Conservation (phyloP, 2,797 vertebrate species). For the Enteromius viviparus region DNA sequence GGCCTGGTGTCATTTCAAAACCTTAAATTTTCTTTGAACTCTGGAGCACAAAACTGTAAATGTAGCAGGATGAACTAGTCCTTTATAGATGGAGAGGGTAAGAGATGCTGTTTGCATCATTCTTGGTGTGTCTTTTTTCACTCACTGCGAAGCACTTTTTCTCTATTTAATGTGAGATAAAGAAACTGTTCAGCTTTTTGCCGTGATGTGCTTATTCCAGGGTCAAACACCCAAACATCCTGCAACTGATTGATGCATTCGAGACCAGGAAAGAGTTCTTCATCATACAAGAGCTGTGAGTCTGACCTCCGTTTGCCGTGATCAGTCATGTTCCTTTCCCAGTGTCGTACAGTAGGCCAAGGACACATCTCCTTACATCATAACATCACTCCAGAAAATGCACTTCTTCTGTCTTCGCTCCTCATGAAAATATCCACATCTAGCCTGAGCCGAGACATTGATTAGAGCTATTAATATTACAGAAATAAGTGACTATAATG, state of each 20-base stretch:
- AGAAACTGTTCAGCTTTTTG: conserved; percentile 35
- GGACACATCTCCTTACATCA: conserved; percentile 26
- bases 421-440: conserved; percentile 25
- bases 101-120: conserved; percentile 1
- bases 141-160: conserved; percentile 45
- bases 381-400: conserved; percentile 13
- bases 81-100: conserved; percentile 2
- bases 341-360: conserved; percentile 39
- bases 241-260: conserved; percentile 87
- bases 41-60: neutral
- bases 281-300: conserved; percentile 90
- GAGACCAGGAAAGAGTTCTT: conserved; percentile 88
- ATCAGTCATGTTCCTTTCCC: conserved; percentile 34
- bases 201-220: conserved; percentile 69
- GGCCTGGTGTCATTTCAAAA: neutral
- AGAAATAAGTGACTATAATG: conserved; percentile 21
- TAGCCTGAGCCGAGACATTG: neutral
- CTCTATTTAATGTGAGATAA: conserved; percentile 44
- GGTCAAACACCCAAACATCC: conserved; percentile 86
- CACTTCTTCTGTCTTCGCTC: neutral
- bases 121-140: conserved; percentile 21
- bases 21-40: neutral
- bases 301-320: conserved; percentile 52
- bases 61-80: neutral
- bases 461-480: neutral